phyloP scores from a whole-genome alignment of 2,797 vertebrate genomes.

The Sebastes aleutianus region DNA sequence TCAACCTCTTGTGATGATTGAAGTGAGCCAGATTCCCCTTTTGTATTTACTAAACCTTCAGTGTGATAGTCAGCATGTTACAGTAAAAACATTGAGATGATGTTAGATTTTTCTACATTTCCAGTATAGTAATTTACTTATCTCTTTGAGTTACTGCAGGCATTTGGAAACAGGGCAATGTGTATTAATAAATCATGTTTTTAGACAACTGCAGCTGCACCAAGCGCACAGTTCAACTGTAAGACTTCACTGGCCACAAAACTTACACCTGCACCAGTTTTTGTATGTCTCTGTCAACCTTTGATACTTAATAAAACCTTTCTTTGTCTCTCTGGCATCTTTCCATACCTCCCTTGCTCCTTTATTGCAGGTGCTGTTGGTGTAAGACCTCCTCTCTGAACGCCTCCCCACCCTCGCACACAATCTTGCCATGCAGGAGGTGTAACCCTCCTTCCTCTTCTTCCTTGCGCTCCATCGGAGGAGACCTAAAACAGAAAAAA shows the following conservation, averaged over 20 bases:
- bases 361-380: slow-evolving; percentile 11
- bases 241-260: neutral
- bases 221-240: neutral
- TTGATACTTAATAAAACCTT: neutral
- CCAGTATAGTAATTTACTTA: neutral
- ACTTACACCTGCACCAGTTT: neutral
- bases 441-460: slow-evolving; percentile 51
- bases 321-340: neutral
- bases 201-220: no score
- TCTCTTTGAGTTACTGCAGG: neutral
- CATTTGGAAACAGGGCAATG: neutral
- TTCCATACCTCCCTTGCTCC: neutral
- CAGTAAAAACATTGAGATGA: neutral
- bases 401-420: neutral
- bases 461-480: slow-evolving; percentile 18
- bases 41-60: neutral
- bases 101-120: neutral
- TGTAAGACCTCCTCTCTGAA: neutral
- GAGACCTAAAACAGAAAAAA: slow-evolving; percentile 7
- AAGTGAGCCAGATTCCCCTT: neutral
- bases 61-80: neutral
- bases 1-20: neutral
- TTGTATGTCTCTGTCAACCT: neutral
- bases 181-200: neutral
- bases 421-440: slow-evolving; percentile 64